Evolutionary conservation across 2,888 invertebrate species (phyloP).

Genomic region (Orthonevra nobilis): DNA sequence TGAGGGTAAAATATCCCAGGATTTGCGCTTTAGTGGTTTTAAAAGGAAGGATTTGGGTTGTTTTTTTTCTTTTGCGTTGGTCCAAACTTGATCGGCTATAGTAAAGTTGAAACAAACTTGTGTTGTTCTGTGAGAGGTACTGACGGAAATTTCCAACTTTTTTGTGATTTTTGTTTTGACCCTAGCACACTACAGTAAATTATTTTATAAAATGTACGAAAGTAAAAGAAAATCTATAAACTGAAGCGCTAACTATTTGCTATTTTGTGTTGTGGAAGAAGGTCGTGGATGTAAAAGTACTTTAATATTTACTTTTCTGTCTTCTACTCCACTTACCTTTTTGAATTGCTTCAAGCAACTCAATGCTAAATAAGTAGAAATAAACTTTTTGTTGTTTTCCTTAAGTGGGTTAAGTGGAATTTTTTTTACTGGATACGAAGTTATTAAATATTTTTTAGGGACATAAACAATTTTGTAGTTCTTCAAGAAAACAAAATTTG

Average conservation of each 20-base stretch:
- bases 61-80: constrained; percentile 4
- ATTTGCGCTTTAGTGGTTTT: background rate
- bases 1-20: too few relatives aligned
- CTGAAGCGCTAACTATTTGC: constrained; percentile 37
- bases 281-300: constrained; percentile 16
- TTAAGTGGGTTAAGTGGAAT: constrained; percentile 46
- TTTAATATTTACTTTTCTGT: constrained; percentile 5
- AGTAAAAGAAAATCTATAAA: background rate
- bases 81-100: constrained; percentile 35
- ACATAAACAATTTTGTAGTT: constrained; percentile 10
- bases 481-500: constrained; percentile 46
- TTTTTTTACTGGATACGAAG: constrained; percentile 24
- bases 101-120: constrained; percentile 31
- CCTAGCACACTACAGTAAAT: constrained; percentile 56
- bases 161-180: constrained; percentile 18
- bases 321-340: constrained; percentile 66
- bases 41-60: constrained; percentile 20
- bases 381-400: too few relatives aligned
- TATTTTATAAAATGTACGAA: constrained; percentile 8
- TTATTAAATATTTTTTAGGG: background rate
- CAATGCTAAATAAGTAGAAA: constrained; percentile 33
- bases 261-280: constrained; percentile 40
- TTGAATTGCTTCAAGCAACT: constrained; percentile 41
- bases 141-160: constrained; percentile 11
- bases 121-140: constrained; percentile 23